Evolutionary conservation across 2,797 vertebrate species (phyloP).

Genomic region (Orestias chungarensis): DNA sequence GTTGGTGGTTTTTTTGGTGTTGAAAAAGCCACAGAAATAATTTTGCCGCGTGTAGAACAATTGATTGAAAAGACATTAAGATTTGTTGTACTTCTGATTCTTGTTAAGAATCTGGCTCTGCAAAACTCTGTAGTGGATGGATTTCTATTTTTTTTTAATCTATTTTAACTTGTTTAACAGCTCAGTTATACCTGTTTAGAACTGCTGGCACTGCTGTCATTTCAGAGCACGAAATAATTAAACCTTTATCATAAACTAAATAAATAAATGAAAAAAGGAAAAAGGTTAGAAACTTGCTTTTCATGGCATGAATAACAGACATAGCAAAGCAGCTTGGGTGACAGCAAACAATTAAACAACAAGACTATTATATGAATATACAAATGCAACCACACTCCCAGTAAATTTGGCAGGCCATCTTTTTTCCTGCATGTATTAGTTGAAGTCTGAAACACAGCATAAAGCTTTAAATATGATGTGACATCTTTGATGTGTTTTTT

Average conservation of each 20-base stretch:
- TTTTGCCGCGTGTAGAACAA: not conserved
- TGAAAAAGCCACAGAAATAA: not conserved
- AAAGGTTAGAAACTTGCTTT: not conserved
- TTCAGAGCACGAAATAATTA: not conserved
- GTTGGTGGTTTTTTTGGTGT: not conserved
- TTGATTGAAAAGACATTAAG: not conserved
- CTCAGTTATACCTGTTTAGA: not conserved
- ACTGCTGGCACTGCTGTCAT: not conserved
- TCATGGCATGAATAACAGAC: constrained; percentile 1
- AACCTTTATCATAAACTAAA: constrained; percentile 1
- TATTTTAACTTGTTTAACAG: not conserved
- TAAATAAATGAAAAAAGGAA: not conserved
- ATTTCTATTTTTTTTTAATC: not conserved
- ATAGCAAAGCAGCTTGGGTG: not conserved
- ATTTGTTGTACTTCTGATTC: not conserved
- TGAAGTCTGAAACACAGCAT: not conserved
- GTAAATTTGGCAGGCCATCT: not conserved
- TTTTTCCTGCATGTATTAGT: not conserved
- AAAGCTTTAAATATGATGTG: constrained; percentile 12
- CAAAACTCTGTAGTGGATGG: not conserved
- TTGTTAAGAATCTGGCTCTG: not conserved
- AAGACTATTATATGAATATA: not conserved
- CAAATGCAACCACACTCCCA: not conserved
- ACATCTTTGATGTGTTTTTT: constrained; percentile 25
- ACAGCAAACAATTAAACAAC: not conserved